Conservation (phyloP, 2,888 invertebrate species). For the Lamellibrachia columna region DNA sequence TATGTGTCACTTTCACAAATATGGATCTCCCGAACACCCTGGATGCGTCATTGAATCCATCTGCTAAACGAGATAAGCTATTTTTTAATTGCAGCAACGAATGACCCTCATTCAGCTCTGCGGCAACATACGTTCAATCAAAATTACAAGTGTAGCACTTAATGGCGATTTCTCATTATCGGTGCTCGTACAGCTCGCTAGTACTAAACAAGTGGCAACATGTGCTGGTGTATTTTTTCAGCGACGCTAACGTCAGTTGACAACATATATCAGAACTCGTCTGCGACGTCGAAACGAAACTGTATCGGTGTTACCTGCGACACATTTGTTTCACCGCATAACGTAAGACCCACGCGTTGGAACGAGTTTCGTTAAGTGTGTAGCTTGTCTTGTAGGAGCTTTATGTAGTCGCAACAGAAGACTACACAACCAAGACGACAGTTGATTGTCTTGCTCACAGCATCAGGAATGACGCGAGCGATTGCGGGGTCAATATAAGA, state of each 20-base stretch:
- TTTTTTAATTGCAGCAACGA: background rate
- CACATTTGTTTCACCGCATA: background rate
- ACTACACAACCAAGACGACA: background rate
- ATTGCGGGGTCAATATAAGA: background rate
- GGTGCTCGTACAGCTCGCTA: background rate
- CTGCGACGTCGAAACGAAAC: background rate
- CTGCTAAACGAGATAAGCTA: background rate
- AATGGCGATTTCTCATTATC: background rate
- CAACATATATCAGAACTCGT: background rate
- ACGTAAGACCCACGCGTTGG: background rate
- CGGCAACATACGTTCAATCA: background rate
- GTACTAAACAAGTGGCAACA: constrained; percentile 16
- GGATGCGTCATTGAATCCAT: background rate
- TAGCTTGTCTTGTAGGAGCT: background rate
- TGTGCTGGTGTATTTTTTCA: background rate
- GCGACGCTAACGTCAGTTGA: too few species aligned
- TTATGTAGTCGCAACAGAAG: background rate
- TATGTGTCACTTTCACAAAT: background rate
- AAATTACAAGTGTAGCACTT: background rate
- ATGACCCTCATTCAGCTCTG: background rate
- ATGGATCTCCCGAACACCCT: background rate
- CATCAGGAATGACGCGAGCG: background rate
- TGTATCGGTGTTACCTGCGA: background rate
- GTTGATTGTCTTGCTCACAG: background rate
- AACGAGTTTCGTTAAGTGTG: background rate